Evolutionary conservation across 2,888 invertebrate species (phyloP), one percentile per base, ranked within the genome.

Genomic region (Erannis defoliaria): DNA sequence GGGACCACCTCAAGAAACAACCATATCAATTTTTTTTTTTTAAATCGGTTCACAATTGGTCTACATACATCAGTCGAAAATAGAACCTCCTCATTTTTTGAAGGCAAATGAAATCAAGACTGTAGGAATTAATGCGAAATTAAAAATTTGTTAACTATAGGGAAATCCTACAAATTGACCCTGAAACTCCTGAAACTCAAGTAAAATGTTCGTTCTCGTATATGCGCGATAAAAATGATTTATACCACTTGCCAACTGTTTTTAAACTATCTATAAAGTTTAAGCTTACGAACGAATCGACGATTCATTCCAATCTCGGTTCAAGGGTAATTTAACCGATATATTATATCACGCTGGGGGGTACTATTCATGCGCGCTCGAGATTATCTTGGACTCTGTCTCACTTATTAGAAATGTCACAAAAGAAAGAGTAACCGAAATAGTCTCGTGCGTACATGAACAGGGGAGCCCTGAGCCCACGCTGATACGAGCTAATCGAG

Each of bases 201-300:
- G 16, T 35, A 37, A 12, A 56, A 21, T 26, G 26, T 26, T 26
- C 26, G 16, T 18, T 19, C 31, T 23, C 9, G 12, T 14, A 61
- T 58, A 63, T 48, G 45, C 55, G 58, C 60, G 64, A 66, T 68
- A 67, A 66, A 64, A 51, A 61, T 64, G 64, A 64, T 66, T 68
- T 68, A 70, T 56, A 42, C 46, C 37, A 58, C 56, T 45, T 55
- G 10, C 26, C 33, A 42, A 37, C 35, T 43, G 6, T 33, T 33
- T 58, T 55, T 29, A 59, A 45, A 58, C 42, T 64, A 42, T 64
- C 60, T 59, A 55, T 67, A 66, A 35, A 51, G 49, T 65, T 31
- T 9, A 23, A 21, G 19, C 18, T 26, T 19, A 12, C 21, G 35
- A 37, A 45, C 29, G 45, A 46, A 45, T 53, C 19, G 21, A 14